Evolutionary conservation across 2,113 vertebrate genomes (phyloP).

Genomic region (Ornithorhynchus anatinus): DNA sequence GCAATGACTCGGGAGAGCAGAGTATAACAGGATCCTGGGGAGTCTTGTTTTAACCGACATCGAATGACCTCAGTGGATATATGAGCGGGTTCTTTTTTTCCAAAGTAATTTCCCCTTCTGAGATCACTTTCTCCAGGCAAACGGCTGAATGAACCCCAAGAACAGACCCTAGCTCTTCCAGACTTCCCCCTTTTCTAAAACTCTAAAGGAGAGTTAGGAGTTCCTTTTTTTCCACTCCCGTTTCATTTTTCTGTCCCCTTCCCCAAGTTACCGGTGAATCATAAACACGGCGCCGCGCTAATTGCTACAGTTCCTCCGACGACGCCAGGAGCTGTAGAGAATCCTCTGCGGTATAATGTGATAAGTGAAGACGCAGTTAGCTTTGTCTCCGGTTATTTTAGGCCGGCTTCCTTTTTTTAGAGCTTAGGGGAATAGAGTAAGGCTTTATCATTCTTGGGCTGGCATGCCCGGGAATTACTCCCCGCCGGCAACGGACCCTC

Average conservation of each 20-base stretch:
- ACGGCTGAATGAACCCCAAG: not conserved
- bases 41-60: not conserved
- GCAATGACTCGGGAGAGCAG: not conserved
- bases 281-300: conserved; percentile 6
- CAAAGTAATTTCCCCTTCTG: not conserved
- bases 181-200: not conserved
- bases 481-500: not conserved
- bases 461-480: conserved; percentile 12
- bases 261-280: not conserved
- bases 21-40: not conserved
- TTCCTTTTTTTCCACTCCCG: not conserved
- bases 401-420: conserved; percentile 19
- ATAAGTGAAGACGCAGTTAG: not conserved
- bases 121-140: not conserved
- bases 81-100: not conserved
- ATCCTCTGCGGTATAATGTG: not conserved
- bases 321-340: conserved; percentile 9
- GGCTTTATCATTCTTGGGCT: not conserved
- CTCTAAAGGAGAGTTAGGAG: not conserved
- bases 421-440: not conserved
- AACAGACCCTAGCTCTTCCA: not conserved
- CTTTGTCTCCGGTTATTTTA: not conserved
- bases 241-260: not conserved
- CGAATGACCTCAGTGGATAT: not conserved
- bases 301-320: not conserved